Percentiles rank a stretch among this genome's conserved stretches.
phyloP scores from a whole-genome alignment of 2,888 invertebrate species.

The Sphaerophoria taeniata region DNA sequence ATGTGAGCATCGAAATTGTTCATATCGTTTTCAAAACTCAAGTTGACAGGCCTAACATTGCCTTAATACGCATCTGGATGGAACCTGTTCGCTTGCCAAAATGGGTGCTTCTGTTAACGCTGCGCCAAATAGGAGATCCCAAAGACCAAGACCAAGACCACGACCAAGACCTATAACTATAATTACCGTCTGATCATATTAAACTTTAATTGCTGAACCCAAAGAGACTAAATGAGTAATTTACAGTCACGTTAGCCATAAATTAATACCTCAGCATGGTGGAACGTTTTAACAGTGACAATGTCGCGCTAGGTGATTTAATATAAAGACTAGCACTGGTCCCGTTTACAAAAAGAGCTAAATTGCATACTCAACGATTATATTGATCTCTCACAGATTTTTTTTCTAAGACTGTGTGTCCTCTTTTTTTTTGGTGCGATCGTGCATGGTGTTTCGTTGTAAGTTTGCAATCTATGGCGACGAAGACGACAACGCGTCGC shows the following conservation, averaged over 20 bases:
- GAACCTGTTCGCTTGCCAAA: slow-evolving; percentile 6
- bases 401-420: slow-evolving; percentile 11
- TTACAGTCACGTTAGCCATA: slow-evolving; percentile 67
- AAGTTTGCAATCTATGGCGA: too few species aligned
- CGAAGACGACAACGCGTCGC: too few species aligned
- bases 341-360: slow-evolving; percentile 17
- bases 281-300: slow-evolving; percentile 48
- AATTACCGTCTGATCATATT: slow-evolving; percentile 71
- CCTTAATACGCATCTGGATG: slow-evolving; percentile 1
- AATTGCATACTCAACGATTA: background rate
- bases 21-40: background rate
- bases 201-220: slow-evolving; percentile 70
- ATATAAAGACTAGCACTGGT: slow-evolving; percentile 41
- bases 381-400: slow-evolving; percentile 47
- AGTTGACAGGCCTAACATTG: background rate
- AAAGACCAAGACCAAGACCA: too few species aligned
- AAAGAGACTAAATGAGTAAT: slow-evolving; percentile 69
- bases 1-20: too few species aligned
- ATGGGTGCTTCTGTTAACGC: slow-evolving; percentile 38
- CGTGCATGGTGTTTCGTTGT: slow-evolving; percentile 11
- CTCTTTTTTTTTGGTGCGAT: slow-evolving; percentile 16
- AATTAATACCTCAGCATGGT: slow-evolving; percentile 60
- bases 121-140: slow-evolving; percentile 49
- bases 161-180: slow-evolving; percentile 12
- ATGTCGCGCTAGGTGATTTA: slow-evolving; percentile 62